Evolutionary conservation across 2,888 invertebrate genomes (phyloP), one percentile per base, ranked within the genome.

Genomic region (Drosophila ezoana): DNA sequence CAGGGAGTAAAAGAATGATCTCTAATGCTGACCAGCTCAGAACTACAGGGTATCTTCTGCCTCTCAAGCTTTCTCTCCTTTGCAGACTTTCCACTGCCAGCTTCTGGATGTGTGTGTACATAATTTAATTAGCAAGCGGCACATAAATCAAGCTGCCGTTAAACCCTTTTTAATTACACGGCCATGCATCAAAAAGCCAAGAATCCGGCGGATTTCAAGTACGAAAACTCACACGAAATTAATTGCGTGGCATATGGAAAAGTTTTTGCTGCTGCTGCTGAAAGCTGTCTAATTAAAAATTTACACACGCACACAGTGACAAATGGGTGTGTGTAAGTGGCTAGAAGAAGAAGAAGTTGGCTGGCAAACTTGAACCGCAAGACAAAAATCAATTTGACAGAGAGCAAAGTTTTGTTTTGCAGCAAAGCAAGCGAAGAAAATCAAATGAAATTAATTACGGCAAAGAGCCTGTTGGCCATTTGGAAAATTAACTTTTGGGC

Each of bases 151-250:
- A 83, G 69, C 64, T 66, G 51, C 64, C 62, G 66, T 72, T 75
- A 87, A 86, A 87, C 87, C 86, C 87, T 87, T 86, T 87, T 87
- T 85, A 86, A 86, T 86, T 86, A 85, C 76, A 74, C 57, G 76
- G 64, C 59, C 72, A 80, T 86, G 65, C 67, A 86, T 87, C 87
- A 86, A 70, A 66, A 66, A 20, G n/a, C 35, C 1, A 14, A 14
- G 11, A 11, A 14, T 28, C 28, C 28, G 28, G 2, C 28, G 28
- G 28, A 28, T 28, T 52, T 41, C 14, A 51, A 56, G 62, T 52
- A 65, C 43, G 59, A 70, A 65, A 67, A 76, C 75, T 77, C 53
- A 49, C 62, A 54, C 14, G 58, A 80, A 87, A 89, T 87, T 87
- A 89, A 89, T 89, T 88, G 84, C 65, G 35, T 57, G 65, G 73